A percentile compares a stretch with the other conserved stretches of the same genome.
phyloP scores from a whole-genome alignment of 2,797 vertebrate genomes.

The Arvicola amphibius region DNA sequence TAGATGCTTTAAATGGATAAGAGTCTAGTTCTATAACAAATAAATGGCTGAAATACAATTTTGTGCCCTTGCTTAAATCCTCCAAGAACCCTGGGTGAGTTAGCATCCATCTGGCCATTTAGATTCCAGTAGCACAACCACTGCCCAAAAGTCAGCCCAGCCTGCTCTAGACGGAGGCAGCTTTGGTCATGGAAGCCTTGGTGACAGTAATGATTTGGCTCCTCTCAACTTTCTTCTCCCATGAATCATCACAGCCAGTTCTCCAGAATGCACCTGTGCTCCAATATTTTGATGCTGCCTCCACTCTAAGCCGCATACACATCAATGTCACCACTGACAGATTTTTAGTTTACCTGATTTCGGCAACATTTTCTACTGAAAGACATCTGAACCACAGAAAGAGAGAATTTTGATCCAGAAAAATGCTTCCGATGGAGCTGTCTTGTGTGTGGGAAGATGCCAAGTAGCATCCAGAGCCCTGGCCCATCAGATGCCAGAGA shows the following conservation, averaged over 20 bases:
- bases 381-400: not conserved
- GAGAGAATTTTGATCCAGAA: not conserved
- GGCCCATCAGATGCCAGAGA: not conserved
- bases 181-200: too few relatives aligned
- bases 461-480: not conserved
- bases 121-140: not conserved
- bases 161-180: not conserved
- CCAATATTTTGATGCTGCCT: not conserved
- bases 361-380: not conserved
- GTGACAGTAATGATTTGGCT: rapidly evolving
- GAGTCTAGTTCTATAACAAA: not conserved
- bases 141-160: not conserved
- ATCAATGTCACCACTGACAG: not conserved
- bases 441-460: not conserved
- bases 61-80: not conserved
- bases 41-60: not conserved
- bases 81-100: not conserved
- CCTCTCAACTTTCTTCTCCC: not conserved
- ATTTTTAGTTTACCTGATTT: not conserved
- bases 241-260: not conserved
- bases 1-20: not conserved
- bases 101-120: not conserved
- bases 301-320: not conserved
- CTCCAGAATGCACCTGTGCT: not conserved
- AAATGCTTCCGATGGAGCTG: not conserved